A percentile compares a stretch with the other conserved stretches of the same genome.
phyloP scores from a whole-genome alignment of 2,888 invertebrate genomes.

The Micoletzkya japonica region DNA sequence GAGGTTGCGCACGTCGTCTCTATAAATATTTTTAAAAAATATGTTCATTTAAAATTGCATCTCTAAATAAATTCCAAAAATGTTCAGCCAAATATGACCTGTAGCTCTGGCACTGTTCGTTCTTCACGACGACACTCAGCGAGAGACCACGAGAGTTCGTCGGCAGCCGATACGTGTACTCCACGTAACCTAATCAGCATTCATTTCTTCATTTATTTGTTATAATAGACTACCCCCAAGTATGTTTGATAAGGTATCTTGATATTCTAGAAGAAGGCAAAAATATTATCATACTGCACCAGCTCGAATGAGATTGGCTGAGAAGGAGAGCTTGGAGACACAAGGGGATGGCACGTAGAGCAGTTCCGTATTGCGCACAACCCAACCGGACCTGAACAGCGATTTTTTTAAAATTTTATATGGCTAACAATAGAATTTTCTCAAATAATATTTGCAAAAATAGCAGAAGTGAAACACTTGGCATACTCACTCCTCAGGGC shows the following conservation, averaged over 20 bases:
- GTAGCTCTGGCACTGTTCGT: constrained; percentile 62
- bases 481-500: constrained; percentile 38
- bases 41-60: background rate
- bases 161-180: constrained; percentile 30
- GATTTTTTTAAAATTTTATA: too few relatives aligned
- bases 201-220: too few relatives aligned
- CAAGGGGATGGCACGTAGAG: constrained; percentile 68
- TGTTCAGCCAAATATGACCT: constrained; percentile 14
- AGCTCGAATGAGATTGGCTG: constrained; percentile 69
- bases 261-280: too few relatives aligned
- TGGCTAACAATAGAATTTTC: background rate
- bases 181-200: constrained; percentile 27
- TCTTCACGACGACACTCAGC: constrained; percentile 54
- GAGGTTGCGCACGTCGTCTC: constrained; percentile 27
- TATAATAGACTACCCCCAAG: too few relatives aligned
- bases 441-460: background rate
- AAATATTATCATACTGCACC: too few relatives aligned
- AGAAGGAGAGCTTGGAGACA: constrained; percentile 68
- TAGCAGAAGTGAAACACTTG: background rate
- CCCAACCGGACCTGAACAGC: constrained; percentile 67
- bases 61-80: background rate
- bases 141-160: constrained; percentile 59
- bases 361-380: constrained; percentile 67
- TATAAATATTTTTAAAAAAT: background rate
- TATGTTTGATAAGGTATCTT: too few relatives aligned